These are phyloP conservation scores for Troglohyphantes excavatus DNA, from an alignment of 2,888 invertebrate genomes.

Conservation along the genomic window DNA sequence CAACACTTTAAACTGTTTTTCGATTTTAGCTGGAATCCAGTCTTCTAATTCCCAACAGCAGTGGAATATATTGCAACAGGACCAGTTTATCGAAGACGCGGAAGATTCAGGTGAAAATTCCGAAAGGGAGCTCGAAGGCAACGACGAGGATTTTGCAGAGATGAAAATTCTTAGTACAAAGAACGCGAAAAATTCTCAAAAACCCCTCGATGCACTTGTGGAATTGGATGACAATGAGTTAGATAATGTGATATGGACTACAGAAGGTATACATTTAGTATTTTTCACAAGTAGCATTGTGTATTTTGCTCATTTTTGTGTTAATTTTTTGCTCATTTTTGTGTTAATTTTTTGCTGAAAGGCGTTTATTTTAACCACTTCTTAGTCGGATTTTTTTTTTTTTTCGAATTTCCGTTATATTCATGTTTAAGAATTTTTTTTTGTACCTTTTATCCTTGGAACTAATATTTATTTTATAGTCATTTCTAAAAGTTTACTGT, in stretches of 20 bases:
- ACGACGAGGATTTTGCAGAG: constrained; percentile 15
- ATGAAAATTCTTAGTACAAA: constrained; percentile 2
- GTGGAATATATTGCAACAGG: constrained; percentile 25
- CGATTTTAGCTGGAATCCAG: not conserved
- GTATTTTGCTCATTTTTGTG: too few species aligned
- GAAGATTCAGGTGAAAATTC: not conserved
- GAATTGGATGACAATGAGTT: constrained; percentile 4
- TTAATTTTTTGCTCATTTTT: too few species aligned
- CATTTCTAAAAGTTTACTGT: too few species aligned
- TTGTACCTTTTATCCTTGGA: too few species aligned
- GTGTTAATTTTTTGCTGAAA: too few species aligned
- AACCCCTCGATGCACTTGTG: not conserved
- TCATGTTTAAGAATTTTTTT: too few species aligned
- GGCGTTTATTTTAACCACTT: too few species aligned
- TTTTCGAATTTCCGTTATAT: too few species aligned
- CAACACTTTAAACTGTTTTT: too few species aligned
- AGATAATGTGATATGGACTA: not conserved
- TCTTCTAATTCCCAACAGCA: not conserved
- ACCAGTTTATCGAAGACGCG: not conserved
- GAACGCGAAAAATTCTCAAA: not conserved
- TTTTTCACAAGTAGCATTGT: too few species aligned
- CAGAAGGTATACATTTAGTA: not conserved
- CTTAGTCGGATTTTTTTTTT: too few species aligned
- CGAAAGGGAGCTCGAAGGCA: constrained; percentile 21
- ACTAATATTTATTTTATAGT: too few species aligned